Conservation (phyloP, 2,113 vertebrate species). For the Riparia riparia region DNA sequence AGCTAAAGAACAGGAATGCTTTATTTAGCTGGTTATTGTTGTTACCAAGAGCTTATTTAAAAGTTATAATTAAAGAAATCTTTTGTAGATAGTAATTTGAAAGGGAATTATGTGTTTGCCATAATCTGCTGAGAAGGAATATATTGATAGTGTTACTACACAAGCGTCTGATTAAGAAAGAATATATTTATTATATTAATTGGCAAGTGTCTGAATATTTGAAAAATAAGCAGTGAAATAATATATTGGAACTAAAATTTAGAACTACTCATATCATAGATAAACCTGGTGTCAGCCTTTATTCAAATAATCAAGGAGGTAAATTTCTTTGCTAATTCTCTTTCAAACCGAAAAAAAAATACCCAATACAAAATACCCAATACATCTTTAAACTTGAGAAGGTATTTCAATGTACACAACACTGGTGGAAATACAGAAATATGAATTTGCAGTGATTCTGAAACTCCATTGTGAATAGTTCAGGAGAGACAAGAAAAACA, state of each 20-base stretch:
- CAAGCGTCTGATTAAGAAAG: background rate
- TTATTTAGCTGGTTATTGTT: slow-evolving; percentile 29
- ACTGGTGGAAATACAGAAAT: background rate
- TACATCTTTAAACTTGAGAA: background rate
- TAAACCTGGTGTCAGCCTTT: background rate
- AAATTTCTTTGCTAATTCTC: background rate
- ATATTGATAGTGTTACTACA: background rate
- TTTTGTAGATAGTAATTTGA: slow-evolving; percentile 5
- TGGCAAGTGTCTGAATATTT: background rate
- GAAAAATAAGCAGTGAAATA: background rate
- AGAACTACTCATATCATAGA: background rate
- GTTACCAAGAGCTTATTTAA: slow-evolving; percentile 56
- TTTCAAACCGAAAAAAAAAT: background rate
- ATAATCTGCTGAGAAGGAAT: slow-evolving; percentile 10
- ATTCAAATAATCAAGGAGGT: background rate
- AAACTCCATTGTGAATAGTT: background rate
- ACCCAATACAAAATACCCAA: background rate
- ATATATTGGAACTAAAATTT: background rate
- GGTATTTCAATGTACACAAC: background rate
- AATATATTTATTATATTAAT: background rate
- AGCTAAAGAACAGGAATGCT: slow-evolving; percentile 53
- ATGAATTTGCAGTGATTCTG: background rate
- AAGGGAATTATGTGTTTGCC: background rate
- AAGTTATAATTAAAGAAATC: slow-evolving; percentile 56
- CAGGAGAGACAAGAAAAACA: background rate